Conservation (phyloP, 2,888 invertebrate species). For the Colostygia pectinataria region DNA sequence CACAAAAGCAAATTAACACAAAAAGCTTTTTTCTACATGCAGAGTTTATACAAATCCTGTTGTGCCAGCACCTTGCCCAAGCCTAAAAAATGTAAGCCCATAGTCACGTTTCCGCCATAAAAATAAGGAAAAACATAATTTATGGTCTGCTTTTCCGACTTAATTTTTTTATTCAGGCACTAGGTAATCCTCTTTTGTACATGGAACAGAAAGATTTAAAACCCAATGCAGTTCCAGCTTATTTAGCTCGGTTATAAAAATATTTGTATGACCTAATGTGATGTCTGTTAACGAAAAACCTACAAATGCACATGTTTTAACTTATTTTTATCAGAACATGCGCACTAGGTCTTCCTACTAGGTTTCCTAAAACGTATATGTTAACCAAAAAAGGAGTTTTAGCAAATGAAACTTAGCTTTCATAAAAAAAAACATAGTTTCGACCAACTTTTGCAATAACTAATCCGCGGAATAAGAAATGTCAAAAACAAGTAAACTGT, state of each 20-base stretch:
- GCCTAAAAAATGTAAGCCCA: constrained; percentile 27
- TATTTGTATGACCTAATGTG: background rate
- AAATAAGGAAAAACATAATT: constrained; percentile 34
- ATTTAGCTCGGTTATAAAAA: constrained; percentile 6
- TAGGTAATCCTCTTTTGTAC: constrained; percentile 21
- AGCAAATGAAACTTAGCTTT: background rate
- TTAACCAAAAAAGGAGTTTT: too few species aligned
- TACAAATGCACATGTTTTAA: background rate
- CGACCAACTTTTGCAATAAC: too few species aligned
- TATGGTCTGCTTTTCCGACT: constrained; percentile 24
- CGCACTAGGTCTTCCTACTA: too few species aligned
- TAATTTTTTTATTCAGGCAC: constrained; percentile 28
- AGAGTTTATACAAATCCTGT: constrained; percentile 13
- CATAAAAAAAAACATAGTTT: too few species aligned
- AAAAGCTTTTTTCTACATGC: constrained; percentile 5
- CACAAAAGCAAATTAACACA: constrained; percentile 9
- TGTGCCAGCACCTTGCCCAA: constrained; percentile 25
- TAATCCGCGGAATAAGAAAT: too few species aligned
- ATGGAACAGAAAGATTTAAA: constrained; percentile 22
- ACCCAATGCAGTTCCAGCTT: constrained; percentile 13
- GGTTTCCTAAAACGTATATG: too few species aligned
- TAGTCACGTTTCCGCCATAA: constrained; percentile 35
- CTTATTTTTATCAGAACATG: too few species aligned
- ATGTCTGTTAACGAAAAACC: background rate
- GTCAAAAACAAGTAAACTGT: too few species aligned